phyloP scores from a whole-genome alignment of 2,797 vertebrate genomes.

The Acestrorhynchus altus region DNA sequence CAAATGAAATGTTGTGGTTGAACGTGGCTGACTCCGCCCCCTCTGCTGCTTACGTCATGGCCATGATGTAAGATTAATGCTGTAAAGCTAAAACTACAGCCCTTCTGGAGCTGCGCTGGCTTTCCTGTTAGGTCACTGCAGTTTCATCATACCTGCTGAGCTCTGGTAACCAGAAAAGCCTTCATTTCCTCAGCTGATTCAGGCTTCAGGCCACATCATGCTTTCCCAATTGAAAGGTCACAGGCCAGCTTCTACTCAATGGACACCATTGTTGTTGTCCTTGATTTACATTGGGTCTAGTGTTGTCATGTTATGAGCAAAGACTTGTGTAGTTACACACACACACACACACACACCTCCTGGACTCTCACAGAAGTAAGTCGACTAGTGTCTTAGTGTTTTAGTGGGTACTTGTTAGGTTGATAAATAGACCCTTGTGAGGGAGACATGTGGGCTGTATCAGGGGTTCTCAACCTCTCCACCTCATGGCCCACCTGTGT shows the following conservation, averaged over 20 bases:
- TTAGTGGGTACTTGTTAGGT: not conserved
- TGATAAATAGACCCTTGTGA: not conserved
- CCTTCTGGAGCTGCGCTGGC: not conserved
- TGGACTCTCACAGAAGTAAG: not conserved
- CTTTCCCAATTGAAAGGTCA: conserved; percentile 46
- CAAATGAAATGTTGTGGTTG: not conserved
- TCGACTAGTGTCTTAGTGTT: not conserved
- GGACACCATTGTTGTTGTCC: conserved; percentile 6
- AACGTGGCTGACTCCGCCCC: too few species aligned
- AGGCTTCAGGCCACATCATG: conserved; percentile 12
- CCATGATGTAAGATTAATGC: too few species aligned
- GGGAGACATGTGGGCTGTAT: not conserved
- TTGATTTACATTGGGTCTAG: not conserved
- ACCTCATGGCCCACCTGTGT: too few species aligned
- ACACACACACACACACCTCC: not conserved
- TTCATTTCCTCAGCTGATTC: not conserved
- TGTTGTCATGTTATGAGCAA: not conserved
- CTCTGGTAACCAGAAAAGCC: not conserved
- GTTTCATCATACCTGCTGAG: conserved; percentile 10
- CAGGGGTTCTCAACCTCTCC: too few species aligned
- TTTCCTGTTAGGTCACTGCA: conserved; percentile 18
- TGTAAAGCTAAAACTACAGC: too few species aligned
- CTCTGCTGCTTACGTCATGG: too few species aligned
- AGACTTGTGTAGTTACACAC: not conserved
- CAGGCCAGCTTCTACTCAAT: not conserved